Conservation (phyloP, 2,797 vertebrate species). For the Rhinoraja longicauda region DNA sequence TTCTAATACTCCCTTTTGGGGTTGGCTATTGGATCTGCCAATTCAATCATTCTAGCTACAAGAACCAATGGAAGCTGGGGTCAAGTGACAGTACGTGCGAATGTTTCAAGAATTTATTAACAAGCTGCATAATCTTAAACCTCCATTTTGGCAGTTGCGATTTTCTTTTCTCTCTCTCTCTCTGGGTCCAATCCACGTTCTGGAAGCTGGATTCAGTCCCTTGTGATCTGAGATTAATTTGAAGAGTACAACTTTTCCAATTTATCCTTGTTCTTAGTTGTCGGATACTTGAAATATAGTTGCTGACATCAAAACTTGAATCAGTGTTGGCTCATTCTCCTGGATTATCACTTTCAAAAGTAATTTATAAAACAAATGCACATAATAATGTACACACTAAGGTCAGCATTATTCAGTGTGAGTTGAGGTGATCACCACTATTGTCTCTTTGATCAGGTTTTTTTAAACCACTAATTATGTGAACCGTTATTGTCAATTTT, state of each 20-base stretch:
- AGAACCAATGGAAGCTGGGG: not conserved
- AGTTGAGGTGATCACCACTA: not conserved
- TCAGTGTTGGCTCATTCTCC: not conserved
- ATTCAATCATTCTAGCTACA: not conserved
- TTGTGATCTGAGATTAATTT: not conserved
- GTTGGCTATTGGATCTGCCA: not conserved
- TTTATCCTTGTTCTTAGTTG: not conserved
- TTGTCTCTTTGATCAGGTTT: not conserved
- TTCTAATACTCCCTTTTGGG: not conserved
- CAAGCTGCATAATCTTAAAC: not conserved
- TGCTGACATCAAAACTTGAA: not conserved
- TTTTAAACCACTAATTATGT: not conserved
- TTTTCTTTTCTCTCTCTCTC: too few relatives aligned
- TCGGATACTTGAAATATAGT: not conserved
- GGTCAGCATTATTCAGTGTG: not conserved
- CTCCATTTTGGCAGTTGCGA: not conserved
- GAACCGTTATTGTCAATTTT: constrained; percentile 2
- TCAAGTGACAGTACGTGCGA: not conserved
- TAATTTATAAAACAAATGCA: constrained; percentile 7
- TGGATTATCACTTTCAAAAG: not conserved
- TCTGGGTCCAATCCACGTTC: not conserved
- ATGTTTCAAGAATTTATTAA: not conserved
- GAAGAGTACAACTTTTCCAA: not conserved
- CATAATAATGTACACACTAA: not conserved
- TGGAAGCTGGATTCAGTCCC: not conserved